A percentile compares a stretch with the other conserved stretches of the same genome.
These are phyloP conservation scores for Tokudaia muenninki DNA, from an alignment of 2,797 vertebrate genomes.

Conservation along the genomic window DNA sequence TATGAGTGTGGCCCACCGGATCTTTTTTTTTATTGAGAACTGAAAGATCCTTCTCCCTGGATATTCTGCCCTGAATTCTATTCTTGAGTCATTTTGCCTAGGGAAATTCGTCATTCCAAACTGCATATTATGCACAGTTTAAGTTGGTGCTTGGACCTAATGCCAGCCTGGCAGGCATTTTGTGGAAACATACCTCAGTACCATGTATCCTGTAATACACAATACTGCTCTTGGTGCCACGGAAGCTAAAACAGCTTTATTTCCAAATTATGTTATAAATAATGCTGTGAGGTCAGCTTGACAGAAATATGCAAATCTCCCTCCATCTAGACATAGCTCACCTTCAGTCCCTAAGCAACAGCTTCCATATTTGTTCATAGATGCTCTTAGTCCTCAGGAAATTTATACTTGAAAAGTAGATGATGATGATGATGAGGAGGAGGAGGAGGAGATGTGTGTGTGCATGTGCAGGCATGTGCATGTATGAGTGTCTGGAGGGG, in stretches of 20 bases:
- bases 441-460: no score
- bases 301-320: slow-evolving; percentile 52
- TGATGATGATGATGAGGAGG: background rate
- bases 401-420: background rate
- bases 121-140: background rate
- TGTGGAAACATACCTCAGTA: background rate
- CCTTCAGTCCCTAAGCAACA: background rate
- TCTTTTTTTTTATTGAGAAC: background rate
- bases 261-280: slow-evolving; percentile 40
- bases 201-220: background rate
- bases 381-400: background rate
- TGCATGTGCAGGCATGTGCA: background rate
- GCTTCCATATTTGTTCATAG: background rate
- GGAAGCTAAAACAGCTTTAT: slow-evolving; percentile 16
- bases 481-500: background rate
- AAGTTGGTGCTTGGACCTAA: background rate
- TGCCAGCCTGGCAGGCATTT: background rate
- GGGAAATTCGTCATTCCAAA: slow-evolving; percentile 28
- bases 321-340: background rate
- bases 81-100: slow-evolving; percentile 59
- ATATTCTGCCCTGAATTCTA: slow-evolving; percentile 28
- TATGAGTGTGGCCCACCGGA: background rate
- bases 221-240: background rate
- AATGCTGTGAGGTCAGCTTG: background rate
- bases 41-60: slow-evolving; percentile 52